Percentiles rank a stretch among this genome's conserved stretches.
Conservation (phyloP, 1,140 invertebrate species). For the Nasonia giraulti region DNA sequence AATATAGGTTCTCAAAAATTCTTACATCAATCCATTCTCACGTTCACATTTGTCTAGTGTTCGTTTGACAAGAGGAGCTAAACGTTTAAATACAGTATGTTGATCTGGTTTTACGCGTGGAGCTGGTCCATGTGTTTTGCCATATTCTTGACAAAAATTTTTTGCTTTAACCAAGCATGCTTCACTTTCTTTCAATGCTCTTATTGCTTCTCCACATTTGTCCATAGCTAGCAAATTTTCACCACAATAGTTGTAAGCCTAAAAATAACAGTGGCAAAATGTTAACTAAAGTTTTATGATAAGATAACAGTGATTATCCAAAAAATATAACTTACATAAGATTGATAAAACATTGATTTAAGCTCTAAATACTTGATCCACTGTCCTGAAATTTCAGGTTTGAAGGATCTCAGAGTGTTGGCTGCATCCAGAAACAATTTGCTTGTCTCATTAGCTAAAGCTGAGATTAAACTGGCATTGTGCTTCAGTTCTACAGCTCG, state of each 20-base stretch:
- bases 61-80: slow-evolving; percentile 78
- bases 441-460: slow-evolving; percentile 81
- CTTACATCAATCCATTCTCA: slow-evolving; percentile 85
- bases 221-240: slow-evolving; percentile 80
- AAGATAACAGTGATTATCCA: slow-evolving; percentile 13
- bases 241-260: slow-evolving; percentile 82
- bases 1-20: neutral
- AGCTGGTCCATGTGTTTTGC: slow-evolving; percentile 77
- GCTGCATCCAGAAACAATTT: slow-evolving; percentile 79
- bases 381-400: slow-evolving; percentile 77
- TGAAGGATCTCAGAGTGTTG: slow-evolving; percentile 76
- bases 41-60: slow-evolving; percentile 83
- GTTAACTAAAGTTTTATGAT: neutral
- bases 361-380: slow-evolving; percentile 83
- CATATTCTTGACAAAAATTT: slow-evolving; percentile 78
- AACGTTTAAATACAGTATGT: slow-evolving; percentile 80
- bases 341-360: slow-evolving; percentile 79
- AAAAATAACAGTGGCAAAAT: slow-evolving; percentile 40
- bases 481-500: slow-evolving; percentile 84
- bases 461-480: slow-evolving; percentile 78
- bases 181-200: slow-evolving; percentile 79
- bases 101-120: slow-evolving; percentile 79
- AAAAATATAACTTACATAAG: slow-evolving; percentile 76
- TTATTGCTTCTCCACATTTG: slow-evolving; percentile 83
- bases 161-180: slow-evolving; percentile 76